A percentile compares a stretch with the other conserved stretches of the same genome.
These are phyloP conservation scores for Ceratina japonica DNA, from an alignment of 1,140 invertebrate genomes.

Conservation along the genomic window DNA sequence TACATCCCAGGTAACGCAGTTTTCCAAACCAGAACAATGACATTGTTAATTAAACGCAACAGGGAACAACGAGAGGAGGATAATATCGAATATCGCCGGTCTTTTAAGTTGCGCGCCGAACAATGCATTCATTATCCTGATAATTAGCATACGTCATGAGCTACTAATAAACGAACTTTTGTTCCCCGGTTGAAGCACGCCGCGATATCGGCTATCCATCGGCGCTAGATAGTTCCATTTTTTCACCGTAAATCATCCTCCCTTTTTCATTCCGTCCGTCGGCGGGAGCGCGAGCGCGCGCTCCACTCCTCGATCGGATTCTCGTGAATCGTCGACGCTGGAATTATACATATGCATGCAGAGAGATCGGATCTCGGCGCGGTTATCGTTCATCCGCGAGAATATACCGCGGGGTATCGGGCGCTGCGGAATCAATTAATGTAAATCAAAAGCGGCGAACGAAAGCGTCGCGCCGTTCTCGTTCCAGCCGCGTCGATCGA, in stretches of 20 bases:
- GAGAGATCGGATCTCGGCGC: conserved; percentile 35
- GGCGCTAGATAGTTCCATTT: conserved; percentile 8
- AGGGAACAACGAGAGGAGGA: background rate
- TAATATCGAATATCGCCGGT: conserved; percentile 16
- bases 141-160: conserved; percentile 39
- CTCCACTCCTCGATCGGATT: background rate
- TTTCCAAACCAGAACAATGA: conserved; percentile 4
- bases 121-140: conserved; percentile 30
- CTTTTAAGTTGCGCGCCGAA: conserved; percentile 12
- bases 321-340: background rate
- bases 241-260: conserved; percentile 21
- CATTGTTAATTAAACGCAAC: conserved; percentile 28
- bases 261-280: background rate
- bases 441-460: conserved; percentile 50
- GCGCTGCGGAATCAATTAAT: conserved; percentile 41
- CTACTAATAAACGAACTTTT: conserved; percentile 31
- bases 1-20: background rate
- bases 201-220: conserved; percentile 17
- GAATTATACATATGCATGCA: conserved; percentile 37
- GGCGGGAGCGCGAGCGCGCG: too few species aligned
- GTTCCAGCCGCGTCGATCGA: background rate
- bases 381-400: conserved; percentile 34
- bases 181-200: background rate
- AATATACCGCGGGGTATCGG: conserved; percentile 19
- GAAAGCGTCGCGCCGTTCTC: conserved; percentile 15